Percentiles rank a stretch among this genome's conserved stretches.
These are phyloP conservation scores for Drosophila guanche DNA, from an alignment of 1,140 invertebrate species.

Conservation along the genomic window DNA sequence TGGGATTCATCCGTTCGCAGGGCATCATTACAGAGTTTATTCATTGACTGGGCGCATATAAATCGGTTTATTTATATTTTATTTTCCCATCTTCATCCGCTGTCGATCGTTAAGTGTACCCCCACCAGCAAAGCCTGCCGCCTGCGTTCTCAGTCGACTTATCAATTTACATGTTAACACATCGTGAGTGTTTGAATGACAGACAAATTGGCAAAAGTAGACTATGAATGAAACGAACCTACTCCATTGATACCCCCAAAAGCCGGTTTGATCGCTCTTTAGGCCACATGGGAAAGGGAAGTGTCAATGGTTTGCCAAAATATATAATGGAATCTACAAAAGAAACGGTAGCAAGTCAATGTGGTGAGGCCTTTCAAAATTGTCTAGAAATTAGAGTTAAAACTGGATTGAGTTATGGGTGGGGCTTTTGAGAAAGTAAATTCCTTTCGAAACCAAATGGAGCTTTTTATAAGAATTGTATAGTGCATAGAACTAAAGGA, in stretches of 20 bases:
- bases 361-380: constrained; percentile 1
- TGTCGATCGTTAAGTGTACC: constrained; percentile 39
- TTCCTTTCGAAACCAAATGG: constrained; percentile 7
- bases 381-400: background rate
- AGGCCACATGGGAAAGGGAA: constrained; percentile 20
- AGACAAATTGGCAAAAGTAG: constrained; percentile 57
- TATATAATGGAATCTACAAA: background rate
- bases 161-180: constrained; percentile 79
- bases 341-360: constrained; percentile 28
- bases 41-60: constrained; percentile 34
- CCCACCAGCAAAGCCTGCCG: background rate
- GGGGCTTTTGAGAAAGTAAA: background rate
- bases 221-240: constrained; percentile 36
- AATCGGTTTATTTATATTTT: constrained; percentile 42
- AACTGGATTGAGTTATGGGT: background rate
- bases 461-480: background rate
- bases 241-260: constrained; percentile 15
- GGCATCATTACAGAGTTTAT: constrained; percentile 55
- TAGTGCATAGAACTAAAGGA: no score
- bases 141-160: constrained; percentile 44
- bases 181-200: constrained; percentile 46
- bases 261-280: constrained; percentile 11
- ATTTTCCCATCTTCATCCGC: constrained; percentile 21
- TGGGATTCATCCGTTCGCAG: constrained; percentile 38
- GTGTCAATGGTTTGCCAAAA: constrained; percentile 6